Base-by-base conservation (phyloP, 2,113 vertebrate species). In the Galemys pyrenaicus region DNA sequence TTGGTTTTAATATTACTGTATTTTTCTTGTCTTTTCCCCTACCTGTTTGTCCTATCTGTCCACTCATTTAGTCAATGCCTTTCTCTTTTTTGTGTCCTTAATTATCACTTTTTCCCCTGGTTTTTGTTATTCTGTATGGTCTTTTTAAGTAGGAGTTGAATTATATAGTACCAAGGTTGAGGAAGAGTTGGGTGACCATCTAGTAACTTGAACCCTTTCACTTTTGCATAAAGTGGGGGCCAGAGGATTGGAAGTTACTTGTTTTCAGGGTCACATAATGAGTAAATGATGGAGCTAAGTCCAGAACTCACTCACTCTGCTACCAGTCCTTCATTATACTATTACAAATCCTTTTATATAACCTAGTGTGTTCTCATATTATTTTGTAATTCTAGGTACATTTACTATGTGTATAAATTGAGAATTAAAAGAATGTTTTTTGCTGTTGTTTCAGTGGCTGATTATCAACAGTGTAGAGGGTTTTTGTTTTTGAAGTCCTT, bases 81-180 rank as follows among this genome's bases (percentile, higher is more conserved):
- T 95, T 82, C 49, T 93, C n/a, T 62, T 49, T 60, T 64, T 67
- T 58, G 12, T 91, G 56, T 37, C 74, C 37, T 88, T 73, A 96
- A 70, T 85, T 46, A 56, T 75, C 39, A 84, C 49, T 70, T 88
- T 96, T 89, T 58, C 15, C 80, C 58, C 80, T 91, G 28, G 51
- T 91, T 10, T 82, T 92, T 91, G 75, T 81, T 24, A 22, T 89
- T 35, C 28, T 71, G 3, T 70, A 15, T 54, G 58, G 32, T 28
- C 54, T 54, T 75, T 80, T 92, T 78, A 68, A 78, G 41, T 73
- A 54, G 64, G 49, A 92, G 30, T 71, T 56, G 35, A 92, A 79
- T 88, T 49, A 54, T 46, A 24, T 11, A 90, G 24, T 82, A n/a
- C 58, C 67, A 78, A 80, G 85, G 68, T 56, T 86, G 24, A 94